Evolutionary conservation across 2,888 invertebrate genomes (phyloP).

Genomic region (Dryomyza anilis): DNA sequence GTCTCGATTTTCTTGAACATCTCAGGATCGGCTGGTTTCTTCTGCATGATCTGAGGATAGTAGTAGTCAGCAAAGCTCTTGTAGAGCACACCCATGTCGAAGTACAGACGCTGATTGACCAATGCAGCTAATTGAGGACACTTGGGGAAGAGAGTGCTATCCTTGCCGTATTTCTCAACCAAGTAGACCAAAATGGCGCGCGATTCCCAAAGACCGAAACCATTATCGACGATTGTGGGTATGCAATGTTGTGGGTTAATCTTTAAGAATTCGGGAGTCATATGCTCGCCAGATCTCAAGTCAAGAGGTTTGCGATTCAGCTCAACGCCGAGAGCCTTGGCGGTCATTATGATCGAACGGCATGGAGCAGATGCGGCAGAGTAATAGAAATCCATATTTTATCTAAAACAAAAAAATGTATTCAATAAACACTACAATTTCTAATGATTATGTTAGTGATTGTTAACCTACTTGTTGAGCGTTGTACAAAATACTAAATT

Average conservation of each 20-base stretch:
- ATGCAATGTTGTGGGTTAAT: constrained; percentile 82
- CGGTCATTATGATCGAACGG: constrained; percentile 67
- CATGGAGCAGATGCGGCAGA: constrained; percentile 69
- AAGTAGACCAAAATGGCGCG: constrained; percentile 80
- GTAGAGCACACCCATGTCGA: constrained; percentile 77
- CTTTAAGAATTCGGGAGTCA: constrained; percentile 71
- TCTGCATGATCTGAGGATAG: constrained; percentile 67
- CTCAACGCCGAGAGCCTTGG: constrained; percentile 68
- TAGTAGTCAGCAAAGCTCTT: constrained; percentile 71
- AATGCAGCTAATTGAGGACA: constrained; percentile 74
- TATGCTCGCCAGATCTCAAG: constrained; percentile 67
- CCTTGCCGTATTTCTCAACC: constrained; percentile 76
- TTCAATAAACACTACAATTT: too few relatives aligned
- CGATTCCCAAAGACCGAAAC: constrained; percentile 79
- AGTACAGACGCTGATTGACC: constrained; percentile 78
- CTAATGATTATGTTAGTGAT: too few relatives aligned
- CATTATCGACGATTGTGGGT: constrained; percentile 81
- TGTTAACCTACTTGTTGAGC: too few relatives aligned
- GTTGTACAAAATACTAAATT: too few relatives aligned
- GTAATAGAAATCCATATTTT: constrained; percentile 70
- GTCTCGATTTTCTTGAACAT: constrained; percentile 71
- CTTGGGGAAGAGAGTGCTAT: constrained; percentile 73
- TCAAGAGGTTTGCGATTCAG: constrained; percentile 67
- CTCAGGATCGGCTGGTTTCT: constrained; percentile 67
- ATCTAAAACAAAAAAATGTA: too few relatives aligned